These are phyloP conservation scores for Troglohyphantes excavatus DNA, from an alignment of 2,888 invertebrate species.

Conservation along the genomic window DNA sequence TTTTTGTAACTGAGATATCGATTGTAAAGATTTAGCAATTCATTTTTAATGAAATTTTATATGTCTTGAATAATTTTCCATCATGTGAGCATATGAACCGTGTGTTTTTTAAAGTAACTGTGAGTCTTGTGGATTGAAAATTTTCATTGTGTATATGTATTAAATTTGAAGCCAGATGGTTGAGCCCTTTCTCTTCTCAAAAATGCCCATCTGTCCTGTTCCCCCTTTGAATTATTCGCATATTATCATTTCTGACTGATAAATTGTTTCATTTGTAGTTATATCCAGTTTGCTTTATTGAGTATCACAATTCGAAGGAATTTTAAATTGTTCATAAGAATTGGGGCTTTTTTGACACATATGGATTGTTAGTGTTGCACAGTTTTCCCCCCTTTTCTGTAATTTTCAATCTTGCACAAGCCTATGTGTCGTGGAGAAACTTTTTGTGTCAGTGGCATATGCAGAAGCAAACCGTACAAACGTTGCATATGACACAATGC, in stretches of 20 bases:
- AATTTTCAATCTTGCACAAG: slow-evolving; percentile 18
- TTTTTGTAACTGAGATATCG: slow-evolving; percentile 41
- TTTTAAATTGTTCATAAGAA: not conserved
- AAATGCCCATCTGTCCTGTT: not conserved
- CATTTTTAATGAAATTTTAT: slow-evolving; percentile 66
- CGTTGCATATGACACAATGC: not conserved
- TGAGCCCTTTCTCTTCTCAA: not conserved
- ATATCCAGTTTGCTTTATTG: too few species aligned
- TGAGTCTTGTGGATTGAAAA: slow-evolving; percentile 53
- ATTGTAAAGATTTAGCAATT: slow-evolving; percentile 55
- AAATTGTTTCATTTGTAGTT: too few species aligned
- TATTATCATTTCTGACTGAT: too few species aligned
- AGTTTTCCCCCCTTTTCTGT: slow-evolving; percentile 4
- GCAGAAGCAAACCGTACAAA: slow-evolving; percentile 32
- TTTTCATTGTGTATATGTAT: slow-evolving; percentile 1
- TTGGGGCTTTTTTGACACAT: not conserved
- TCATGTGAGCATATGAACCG: slow-evolving; percentile 52
- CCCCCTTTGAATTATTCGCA: not conserved
- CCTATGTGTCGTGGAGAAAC: slow-evolving; percentile 13
- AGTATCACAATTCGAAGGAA: not conserved
- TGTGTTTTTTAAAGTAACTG: slow-evolving; percentile 75
- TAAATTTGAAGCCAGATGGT: not conserved
- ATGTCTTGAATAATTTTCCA: slow-evolving; percentile 37
- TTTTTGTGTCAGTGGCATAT: slow-evolving; percentile 28
- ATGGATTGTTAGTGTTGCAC: slow-evolving; percentile 40